Percentiles rank a stretch among this genome's conserved stretches.
Evolutionary conservation across 2,113 vertebrate species (phyloP).

Genomic region (Rhinogobius similis): DNA sequence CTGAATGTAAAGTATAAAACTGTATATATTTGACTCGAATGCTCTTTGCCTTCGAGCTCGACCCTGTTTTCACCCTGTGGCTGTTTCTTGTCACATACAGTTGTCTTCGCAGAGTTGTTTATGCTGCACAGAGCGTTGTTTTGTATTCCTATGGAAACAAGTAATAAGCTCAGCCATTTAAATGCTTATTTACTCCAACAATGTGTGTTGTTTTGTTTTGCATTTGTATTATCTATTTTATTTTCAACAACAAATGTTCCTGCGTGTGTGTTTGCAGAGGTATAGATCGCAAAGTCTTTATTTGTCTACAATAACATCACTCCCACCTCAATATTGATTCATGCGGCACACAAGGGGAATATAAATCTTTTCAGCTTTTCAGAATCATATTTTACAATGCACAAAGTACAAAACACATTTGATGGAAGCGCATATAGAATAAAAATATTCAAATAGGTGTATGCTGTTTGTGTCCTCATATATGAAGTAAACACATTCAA

Average conservation of each 20-base stretch:
- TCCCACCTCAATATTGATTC: slow-evolving; percentile 41
- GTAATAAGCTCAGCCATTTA: not conserved
- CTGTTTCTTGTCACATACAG: not conserved
- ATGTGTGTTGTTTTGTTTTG: slow-evolving; percentile 12
- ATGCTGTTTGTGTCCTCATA: not conserved
- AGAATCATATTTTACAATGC: slow-evolving; percentile 33
- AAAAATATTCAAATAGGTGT: not conserved
- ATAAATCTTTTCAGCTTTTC: slow-evolving; percentile 18
- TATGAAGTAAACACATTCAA: too few species aligned
- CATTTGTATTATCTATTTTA: not conserved
- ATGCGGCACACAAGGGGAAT: slow-evolving; percentile 29
- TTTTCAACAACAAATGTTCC: not conserved
- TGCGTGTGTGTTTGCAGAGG: not conserved
- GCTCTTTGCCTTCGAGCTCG: slow-evolving; percentile 3
- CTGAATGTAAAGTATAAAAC: slow-evolving; percentile 11
- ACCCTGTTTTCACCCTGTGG: slow-evolving; percentile 21
- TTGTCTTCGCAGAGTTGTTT: not conserved
- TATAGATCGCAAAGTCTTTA: not conserved
- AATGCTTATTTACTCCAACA: not conserved
- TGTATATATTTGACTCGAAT: not conserved
- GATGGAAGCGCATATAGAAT: not conserved
- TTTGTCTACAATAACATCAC: slow-evolving; percentile 8
- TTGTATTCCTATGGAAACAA: slow-evolving; percentile 49
- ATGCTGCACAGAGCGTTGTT: slow-evolving; percentile 70
- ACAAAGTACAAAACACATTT: slow-evolving; percentile 7